These are phyloP conservation scores for Narcine bancroftii DNA, from an alignment of 2,113 vertebrate species.

Conservation along the genomic window DNA sequence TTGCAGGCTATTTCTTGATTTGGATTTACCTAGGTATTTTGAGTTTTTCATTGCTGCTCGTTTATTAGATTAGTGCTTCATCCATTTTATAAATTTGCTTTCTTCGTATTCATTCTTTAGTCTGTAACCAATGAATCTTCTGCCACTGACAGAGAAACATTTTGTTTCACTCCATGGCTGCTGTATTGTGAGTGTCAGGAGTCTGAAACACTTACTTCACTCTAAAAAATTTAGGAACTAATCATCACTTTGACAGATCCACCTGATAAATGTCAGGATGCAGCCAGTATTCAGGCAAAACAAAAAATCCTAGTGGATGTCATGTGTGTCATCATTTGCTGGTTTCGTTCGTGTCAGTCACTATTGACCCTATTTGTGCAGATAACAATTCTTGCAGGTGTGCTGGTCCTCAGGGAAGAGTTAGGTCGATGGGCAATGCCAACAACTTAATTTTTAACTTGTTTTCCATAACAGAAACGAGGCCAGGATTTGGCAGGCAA, in stretches of 20 bases:
- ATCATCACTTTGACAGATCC: background rate
- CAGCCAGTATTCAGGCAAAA: background rate
- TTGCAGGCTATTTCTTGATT: slow-evolving; percentile 96
- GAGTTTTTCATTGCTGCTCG: slow-evolving; percentile 37
- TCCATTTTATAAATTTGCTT: slow-evolving; percentile 46
- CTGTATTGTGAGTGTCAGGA: background rate
- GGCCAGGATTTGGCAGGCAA: too few species aligned
- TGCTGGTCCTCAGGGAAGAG: background rate
- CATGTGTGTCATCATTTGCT: background rate
- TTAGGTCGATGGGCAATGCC: background rate
- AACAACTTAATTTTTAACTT: background rate
- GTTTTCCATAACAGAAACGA: too few species aligned
- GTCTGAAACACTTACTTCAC: background rate
- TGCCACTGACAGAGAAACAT: background rate
- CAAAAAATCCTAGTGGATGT: background rate
- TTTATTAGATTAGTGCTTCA: background rate
- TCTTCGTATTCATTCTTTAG: slow-evolving; percentile 45
- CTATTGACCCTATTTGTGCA: background rate
- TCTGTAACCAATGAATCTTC: slow-evolving; percentile 39
- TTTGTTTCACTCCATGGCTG: background rate
- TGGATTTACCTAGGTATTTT: slow-evolving; percentile 96
- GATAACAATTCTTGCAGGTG: background rate
- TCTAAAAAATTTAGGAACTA: too few species aligned
- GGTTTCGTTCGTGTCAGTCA: background rate
- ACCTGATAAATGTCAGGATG: background rate